phyloP scores from a whole-genome alignment of 2,888 invertebrate species.

The Saturnia pavonia region DNA sequence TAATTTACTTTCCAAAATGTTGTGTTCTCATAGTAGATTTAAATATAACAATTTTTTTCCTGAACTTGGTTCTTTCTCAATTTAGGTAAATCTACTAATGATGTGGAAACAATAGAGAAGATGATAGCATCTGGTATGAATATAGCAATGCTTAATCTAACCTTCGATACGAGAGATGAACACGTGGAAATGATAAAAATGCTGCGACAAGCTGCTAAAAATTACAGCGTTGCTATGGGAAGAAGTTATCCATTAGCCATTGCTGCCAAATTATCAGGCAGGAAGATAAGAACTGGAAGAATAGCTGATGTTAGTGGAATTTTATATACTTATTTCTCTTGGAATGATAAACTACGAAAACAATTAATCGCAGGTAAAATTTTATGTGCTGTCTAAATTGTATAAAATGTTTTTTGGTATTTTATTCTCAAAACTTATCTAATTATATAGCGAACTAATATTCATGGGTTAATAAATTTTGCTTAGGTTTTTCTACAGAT shows the following conservation, averaged over 20 bases:
- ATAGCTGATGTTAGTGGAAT: conserved; percentile 86
- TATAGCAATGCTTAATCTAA: conserved; percentile 70
- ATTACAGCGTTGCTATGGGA: conserved; percentile 83
- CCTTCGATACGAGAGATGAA: conserved; percentile 63
- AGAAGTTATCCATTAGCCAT: conserved; percentile 89
- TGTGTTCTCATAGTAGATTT: background rate
- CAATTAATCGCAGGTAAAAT: background rate
- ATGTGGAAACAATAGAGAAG: conserved; percentile 63
- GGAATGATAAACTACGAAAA: background rate
- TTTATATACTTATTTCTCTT: background rate
- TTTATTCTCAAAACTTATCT: background rate
- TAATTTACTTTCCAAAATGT: background rate
- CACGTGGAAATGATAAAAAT: conserved; percentile 68
- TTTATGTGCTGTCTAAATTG: background rate
- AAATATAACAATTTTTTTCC: background rate
- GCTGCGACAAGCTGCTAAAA: conserved; percentile 71
- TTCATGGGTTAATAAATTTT: background rate
- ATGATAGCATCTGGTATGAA: conserved; percentile 81
- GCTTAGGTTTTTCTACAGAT: background rate
- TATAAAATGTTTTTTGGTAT: background rate
- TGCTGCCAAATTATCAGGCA: conserved; percentile 92
- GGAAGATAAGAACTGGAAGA: conserved; percentile 93
- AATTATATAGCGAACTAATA: background rate
- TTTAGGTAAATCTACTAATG: conserved; percentile 58
- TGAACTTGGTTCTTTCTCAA: background rate